phyloP scores from a whole-genome alignment of 2,113 vertebrate species.

The Procapra przewalskii region DNA sequence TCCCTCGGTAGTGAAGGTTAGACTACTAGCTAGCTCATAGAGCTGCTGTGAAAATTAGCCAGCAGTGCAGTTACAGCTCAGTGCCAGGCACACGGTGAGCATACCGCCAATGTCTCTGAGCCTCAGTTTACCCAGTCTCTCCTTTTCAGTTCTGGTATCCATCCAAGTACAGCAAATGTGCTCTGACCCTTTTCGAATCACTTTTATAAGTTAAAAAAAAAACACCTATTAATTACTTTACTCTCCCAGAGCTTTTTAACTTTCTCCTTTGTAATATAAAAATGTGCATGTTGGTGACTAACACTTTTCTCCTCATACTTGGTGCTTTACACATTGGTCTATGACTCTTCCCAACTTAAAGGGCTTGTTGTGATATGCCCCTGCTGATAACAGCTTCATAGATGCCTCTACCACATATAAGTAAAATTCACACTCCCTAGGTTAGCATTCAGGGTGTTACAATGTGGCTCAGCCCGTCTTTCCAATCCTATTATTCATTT shows the following conservation, averaged over 20 bases:
- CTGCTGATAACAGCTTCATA: not conserved
- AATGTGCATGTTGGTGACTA: not conserved
- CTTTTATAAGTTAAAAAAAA: not conserved
- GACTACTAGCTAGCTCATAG: not conserved
- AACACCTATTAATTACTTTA: not conserved
- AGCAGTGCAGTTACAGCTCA: accelerated
- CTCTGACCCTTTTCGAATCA: not conserved
- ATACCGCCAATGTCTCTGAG: not conserved
- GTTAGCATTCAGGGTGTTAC: not conserved
- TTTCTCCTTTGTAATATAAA: not conserved
- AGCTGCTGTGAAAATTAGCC: not conserved
- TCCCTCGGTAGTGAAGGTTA: not conserved
- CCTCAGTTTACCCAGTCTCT: not conserved
- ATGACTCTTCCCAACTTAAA: not conserved
- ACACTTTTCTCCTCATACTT: not conserved
- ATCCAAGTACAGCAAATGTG: not conserved
- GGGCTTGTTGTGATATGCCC: not conserved
- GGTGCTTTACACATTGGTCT: not conserved
- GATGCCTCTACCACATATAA: not conserved
- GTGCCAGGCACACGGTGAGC: not conserved
- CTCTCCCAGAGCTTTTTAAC: not conserved
- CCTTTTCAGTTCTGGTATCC: not conserved
- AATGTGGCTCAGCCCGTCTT: not conserved
- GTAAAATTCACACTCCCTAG: not conserved
- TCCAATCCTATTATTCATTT: constrained; percentile 1